These are phyloP conservation scores for Cichlasoma orientale DNA, from an alignment of 2,797 vertebrate genomes.

Conservation along the genomic window DNA sequence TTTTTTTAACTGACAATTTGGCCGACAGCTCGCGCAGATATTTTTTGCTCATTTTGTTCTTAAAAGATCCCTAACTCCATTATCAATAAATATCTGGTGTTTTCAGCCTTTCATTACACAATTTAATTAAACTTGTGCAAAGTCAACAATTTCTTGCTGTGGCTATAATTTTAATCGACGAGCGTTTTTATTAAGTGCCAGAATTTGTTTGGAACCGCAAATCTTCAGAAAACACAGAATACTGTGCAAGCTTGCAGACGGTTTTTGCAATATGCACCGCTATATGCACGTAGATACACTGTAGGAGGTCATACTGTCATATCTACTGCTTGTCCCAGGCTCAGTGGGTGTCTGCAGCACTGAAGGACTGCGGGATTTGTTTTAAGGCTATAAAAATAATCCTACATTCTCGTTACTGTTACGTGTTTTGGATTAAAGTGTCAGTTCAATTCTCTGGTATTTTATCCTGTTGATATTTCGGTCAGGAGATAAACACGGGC, in stretches of 20 bases:
- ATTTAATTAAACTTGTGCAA: neutral
- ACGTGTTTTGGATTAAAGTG: neutral
- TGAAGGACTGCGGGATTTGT: neutral
- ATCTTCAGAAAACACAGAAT: neutral
- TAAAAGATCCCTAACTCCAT: neutral
- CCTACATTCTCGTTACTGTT: neutral
- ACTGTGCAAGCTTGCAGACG: neutral
- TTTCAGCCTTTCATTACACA: neutral
- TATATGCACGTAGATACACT: fast-evolving
- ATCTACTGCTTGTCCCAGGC: neutral
- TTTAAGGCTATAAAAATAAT: neutral
- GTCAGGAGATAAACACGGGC: neutral
- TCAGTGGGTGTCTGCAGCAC: neutral
- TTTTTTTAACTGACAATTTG: neutral
- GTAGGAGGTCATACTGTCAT: neutral
- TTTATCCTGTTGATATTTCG: fast-evolving
- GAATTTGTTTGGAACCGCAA: neutral
- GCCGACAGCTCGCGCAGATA: neutral
- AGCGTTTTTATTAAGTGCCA: neutral
- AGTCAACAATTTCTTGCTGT: neutral
- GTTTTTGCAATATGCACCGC: neutral
- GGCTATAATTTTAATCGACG: neutral
- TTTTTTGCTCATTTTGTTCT: neutral
- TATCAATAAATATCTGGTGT: neutral
- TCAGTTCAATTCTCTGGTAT: neutral